Evolutionary conservation across 2,888 invertebrate species (phyloP), one percentile per base, ranked within the genome.

Genomic region (Carcina quercana): DNA sequence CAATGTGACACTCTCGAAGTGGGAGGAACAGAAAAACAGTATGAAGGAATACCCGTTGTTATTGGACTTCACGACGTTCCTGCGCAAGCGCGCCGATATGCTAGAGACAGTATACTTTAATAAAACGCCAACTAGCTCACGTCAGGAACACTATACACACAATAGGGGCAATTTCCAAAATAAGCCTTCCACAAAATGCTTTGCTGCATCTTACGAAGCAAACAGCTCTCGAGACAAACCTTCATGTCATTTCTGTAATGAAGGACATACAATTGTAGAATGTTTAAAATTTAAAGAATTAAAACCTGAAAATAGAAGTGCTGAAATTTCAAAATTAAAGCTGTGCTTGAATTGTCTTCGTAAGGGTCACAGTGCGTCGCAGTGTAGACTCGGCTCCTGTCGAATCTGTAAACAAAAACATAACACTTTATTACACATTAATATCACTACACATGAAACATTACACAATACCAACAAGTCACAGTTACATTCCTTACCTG

Each of bases 11-110:
- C 20, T 11, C 4, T 8, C 21, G 1, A 45, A 45, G 25, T 46
- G 46, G 49, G 49, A 46, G 28, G 46, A 49, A n/a, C 15, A 28
- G 13, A 5, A 14, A n/a, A 27, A 15, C 7, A 13, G 1, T 15
- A 6, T 14, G 1, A 2, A 4, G 1, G 32, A 41, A n/a, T 15
- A 33, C 13, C 43, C 40, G 12, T 31, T 32, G 5, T 13, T 46
- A 6, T 17, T 25, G 3, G 29, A 35, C 4, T 40, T 41, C 19
- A 22, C 25, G n/a, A 11, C 13, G 13, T 42, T 40, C 25, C 24
- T 41, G 3, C 34, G 25, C 5, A 29, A 27, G 21, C 29, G 43
- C 3, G 40, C 40, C 14, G 33, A 44, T 29, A 20, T 44, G 1
- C 20, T 44, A n/a, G 39, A 44, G 22, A 34, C 37, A 25, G 17